Conservation (phyloP, 2,113 vertebrate species). For the Larimichthys crocea region DNA sequence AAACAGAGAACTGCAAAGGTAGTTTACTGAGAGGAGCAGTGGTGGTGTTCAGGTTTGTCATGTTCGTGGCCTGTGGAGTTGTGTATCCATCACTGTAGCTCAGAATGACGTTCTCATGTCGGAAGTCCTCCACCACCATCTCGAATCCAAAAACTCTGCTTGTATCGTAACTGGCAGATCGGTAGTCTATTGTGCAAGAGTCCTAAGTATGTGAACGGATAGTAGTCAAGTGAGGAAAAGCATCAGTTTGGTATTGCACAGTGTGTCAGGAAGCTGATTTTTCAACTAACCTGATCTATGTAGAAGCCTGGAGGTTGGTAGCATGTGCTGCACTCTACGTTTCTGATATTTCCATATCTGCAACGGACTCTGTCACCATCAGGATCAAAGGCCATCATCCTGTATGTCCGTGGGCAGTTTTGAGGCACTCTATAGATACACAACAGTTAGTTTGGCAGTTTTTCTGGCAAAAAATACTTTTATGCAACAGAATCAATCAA, state of each 20-base stretch:
- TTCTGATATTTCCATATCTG: constrained; percentile 51
- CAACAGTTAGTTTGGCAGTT: neutral
- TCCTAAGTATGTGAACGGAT: constrained; percentile 37
- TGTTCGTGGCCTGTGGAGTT: no score
- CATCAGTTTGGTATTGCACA: neutral
- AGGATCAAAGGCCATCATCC: constrained; percentile 71
- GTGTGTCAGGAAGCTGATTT: no score
- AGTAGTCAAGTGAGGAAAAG: neutral
- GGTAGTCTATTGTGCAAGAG: constrained; percentile 60
- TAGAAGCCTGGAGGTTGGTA: constrained; percentile 55
- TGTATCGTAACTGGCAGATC: rapidly evolving
- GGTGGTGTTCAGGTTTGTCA: neutral
- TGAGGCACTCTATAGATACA: constrained; percentile 69
- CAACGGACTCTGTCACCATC: constrained; percentile 78
- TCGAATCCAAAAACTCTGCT: constrained; percentile 34
- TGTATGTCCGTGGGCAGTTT: constrained; percentile 79
- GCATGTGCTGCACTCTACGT: constrained; percentile 53
- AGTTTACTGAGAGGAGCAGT: constrained; percentile 69
- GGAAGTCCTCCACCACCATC: constrained; percentile 73
- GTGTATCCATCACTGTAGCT: constrained; percentile 56
- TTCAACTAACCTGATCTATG: constrained; percentile 67
- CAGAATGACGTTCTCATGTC: constrained; percentile 43
- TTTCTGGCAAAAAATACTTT: no score
- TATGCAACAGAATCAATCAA: no score
- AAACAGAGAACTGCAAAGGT: constrained; percentile 75